phyloP scores from a whole-genome alignment of 2,888 invertebrate genomes.

The Lithophane semibrunnea region DNA sequence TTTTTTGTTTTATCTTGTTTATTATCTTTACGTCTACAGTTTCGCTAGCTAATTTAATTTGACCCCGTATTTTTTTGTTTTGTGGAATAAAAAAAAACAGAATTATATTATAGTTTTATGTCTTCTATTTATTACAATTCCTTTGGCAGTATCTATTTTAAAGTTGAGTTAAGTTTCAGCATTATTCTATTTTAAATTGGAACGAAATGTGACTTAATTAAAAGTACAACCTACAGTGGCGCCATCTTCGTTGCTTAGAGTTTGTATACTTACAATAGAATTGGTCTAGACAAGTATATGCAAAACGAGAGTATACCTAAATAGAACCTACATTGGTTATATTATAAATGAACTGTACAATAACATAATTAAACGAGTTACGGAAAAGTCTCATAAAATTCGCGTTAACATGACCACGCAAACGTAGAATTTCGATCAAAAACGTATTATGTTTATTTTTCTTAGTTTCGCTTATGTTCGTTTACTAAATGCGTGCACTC shows the following conservation, averaged over 20 bases:
- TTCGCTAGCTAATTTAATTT: too few relatives aligned
- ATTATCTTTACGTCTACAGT: too few relatives aligned
- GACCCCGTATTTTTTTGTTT: not conserved
- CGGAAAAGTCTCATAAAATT: conserved; percentile 18
- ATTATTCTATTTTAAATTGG: conserved; percentile 34
- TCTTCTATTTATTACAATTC: conserved; percentile 52
- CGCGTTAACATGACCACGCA: too few relatives aligned
- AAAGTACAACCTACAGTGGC: conserved; percentile 26
- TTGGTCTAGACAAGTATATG: conserved; percentile 60
- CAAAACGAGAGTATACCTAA: conserved; percentile 18
- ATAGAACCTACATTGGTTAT: conserved; percentile 20
- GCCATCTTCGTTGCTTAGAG: conserved; percentile 42
- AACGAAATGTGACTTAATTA: conserved; percentile 42
- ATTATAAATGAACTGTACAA: conserved; percentile 34
- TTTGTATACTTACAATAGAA: conserved; percentile 44
- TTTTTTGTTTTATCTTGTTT: too few relatives aligned
- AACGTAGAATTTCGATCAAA: not conserved
- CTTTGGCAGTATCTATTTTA: conserved; percentile 53
- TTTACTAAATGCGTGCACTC: too few relatives aligned
- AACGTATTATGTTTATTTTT: not conserved
- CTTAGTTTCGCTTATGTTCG: too few relatives aligned
- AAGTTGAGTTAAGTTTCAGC: conserved; percentile 19
- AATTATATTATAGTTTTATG: conserved; percentile 13
- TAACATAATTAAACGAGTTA: not conserved
- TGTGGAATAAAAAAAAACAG: conserved; percentile 32